Evolutionary conservation across 2,113 vertebrate genomes (phyloP), one percentile per base, ranked within the genome.

Genomic region (Benitochromis conjunctus): DNA sequence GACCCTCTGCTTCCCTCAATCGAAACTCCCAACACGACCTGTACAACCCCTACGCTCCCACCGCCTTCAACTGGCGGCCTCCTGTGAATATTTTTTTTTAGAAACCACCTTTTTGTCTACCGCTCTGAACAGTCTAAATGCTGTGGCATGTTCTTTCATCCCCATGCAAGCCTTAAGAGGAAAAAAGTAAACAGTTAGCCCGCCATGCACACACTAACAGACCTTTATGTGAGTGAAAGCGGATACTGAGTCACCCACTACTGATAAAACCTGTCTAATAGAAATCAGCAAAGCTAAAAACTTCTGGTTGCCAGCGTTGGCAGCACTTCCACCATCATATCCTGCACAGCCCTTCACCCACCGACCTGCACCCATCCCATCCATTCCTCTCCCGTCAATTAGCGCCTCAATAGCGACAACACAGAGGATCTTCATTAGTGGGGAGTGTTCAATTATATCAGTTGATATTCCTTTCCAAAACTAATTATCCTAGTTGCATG

Each of bases 391-490:
- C 86, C 86, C 86, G 21, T 94, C 96, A 96, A 96, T 96, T 96
- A 96, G 96, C 94, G 91, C 95, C 95, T 96, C 89, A 85, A 90
- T 91, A 95, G 88, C 94, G 91, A 96, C 95, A 96, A 96, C 93
- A 95, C 94, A 88, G 92, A 95, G 95, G 92, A 96, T 96, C 96
- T 96, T 97, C 95, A 97, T 97, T 96, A 97, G 95, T 76, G 86
- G 91, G 96, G 95, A 97, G 95, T 95, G 95, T 95, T 96, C 95
- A 96, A 95, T 97, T 97, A 97, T 96, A 96, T 96, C 93, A 93
- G 93, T 95, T 96, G 93, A 96, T 96, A 95, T 95, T 96, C 92
- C 92, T 95, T 96, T 96, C 96, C 96, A 96, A 96, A 96, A 96
- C 94, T 95, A 96, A 97, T 97, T 96, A 97, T 96, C 95, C 94